These are phyloP conservation scores for Archegozetes longisetosus DNA, from an alignment of 1,140 invertebrate species.

Conservation along the genomic window DNA sequence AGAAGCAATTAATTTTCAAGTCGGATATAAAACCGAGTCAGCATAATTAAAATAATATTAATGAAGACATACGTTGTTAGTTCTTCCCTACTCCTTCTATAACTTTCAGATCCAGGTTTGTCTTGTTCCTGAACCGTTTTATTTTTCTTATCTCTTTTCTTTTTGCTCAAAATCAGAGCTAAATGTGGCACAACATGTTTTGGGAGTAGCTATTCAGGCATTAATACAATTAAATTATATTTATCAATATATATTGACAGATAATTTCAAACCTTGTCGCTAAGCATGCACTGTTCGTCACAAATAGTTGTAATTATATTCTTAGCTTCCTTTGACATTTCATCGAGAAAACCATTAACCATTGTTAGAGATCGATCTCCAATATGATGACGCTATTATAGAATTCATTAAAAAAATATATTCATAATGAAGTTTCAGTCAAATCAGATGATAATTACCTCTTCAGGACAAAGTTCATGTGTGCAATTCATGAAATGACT, in stretches of 20 bases:
- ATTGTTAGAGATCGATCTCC: slow-evolving; percentile 86
- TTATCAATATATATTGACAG: no score
- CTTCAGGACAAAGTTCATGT: slow-evolving; percentile 95
- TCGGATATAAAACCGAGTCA: no score
- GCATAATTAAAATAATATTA: no score
- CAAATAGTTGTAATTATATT: slow-evolving; percentile 97
- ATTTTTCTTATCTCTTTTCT: slow-evolving; percentile 66
- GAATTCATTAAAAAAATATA: slow-evolving; percentile 24
- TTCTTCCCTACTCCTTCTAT: slow-evolving; percentile 84
- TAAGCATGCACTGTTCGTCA: slow-evolving; percentile 87
- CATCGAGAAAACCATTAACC: slow-evolving; percentile 91
- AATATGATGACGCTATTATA: slow-evolving; percentile 60
- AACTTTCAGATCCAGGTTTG: slow-evolving; percentile 83
- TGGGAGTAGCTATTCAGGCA: slow-evolving; percentile 47
- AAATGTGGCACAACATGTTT: slow-evolving; percentile 85
- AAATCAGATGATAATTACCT: slow-evolving; percentile 35
- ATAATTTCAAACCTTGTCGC: slow-evolving; percentile 49
- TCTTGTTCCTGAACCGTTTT: slow-evolving; percentile 65
- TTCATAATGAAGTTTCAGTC: not conserved
- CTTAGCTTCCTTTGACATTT: slow-evolving; percentile 97
- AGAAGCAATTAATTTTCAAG: no score
- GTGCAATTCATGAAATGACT: slow-evolving; percentile 95
- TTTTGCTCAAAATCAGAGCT: slow-evolving; percentile 66
- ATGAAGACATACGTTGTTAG: slow-evolving; percentile 60
- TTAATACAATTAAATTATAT: not conserved